Percentiles rank a stretch among this genome's conserved stretches.
These are phyloP conservation scores for Galago senegalensis DNA, from an alignment of 2,797 vertebrate species.

Conservation along the genomic window DNA sequence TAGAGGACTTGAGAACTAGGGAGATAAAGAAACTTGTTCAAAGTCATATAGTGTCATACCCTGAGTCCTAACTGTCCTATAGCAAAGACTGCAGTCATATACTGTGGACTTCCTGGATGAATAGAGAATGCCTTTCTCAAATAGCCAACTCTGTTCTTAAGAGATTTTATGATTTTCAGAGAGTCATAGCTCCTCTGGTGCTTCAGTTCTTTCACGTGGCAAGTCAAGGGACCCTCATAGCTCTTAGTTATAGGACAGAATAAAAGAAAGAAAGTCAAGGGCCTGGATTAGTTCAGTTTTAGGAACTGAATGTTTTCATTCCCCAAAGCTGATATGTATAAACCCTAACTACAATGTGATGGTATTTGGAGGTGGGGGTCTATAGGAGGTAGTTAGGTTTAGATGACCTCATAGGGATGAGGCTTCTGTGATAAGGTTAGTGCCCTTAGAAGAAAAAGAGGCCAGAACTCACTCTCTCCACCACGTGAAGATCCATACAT, in stretches of 20 bases:
- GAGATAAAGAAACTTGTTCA: background rate
- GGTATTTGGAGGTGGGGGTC: background rate
- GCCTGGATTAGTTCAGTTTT: background rate
- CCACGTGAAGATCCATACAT: background rate
- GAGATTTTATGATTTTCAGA: background rate
- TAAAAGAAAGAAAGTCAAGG: background rate
- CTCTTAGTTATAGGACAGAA: background rate
- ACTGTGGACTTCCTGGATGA: accelerated
- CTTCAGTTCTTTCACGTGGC: background rate
- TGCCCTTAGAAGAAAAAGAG: background rate
- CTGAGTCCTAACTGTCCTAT: background rate
- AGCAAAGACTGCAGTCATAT: accelerated
- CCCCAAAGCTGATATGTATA: background rate
- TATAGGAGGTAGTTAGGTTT: background rate
- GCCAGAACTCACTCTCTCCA: background rate
- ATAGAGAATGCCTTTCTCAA: accelerated
- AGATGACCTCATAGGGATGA: background rate
- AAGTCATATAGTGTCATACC: background rate
- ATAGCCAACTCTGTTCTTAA: background rate
- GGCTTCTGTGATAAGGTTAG: background rate
- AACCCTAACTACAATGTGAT: background rate
- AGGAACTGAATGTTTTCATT: background rate
- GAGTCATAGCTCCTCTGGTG: background rate
- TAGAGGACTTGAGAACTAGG: background rate
- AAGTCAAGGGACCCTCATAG: background rate